Evolutionary conservation across 2,888 invertebrate genomes (phyloP), one percentile per base, ranked within the genome.

Genomic region (Cecidostiba fungosa): DNA sequence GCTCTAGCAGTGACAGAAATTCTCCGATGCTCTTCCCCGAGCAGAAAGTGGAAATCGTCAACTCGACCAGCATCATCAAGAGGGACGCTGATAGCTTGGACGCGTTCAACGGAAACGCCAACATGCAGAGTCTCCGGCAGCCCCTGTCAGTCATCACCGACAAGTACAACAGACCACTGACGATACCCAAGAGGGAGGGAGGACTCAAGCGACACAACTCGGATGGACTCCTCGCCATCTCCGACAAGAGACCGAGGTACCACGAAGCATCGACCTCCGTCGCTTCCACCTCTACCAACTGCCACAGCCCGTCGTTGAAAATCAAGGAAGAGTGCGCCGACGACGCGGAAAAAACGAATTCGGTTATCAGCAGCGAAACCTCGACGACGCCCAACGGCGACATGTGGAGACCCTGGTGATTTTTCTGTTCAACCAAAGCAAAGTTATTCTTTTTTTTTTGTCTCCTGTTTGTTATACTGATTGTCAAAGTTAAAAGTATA

Each of bases 341-440:
- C 0, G 91, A 92, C 73, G 91, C 91, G 3, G 87, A 86, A 29
- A 81, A 76, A n/a, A 66, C 77, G 19, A 82, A 59, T 12, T n/a
- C 74, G 1, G 72, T 81, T 16, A 66, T 76, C 19, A 86, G 36
- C 47, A 88, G 89, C 26, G 90, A 91, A 16, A 88, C 89, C 62
- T 86, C 91, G 43, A 88, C 91, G 6, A 89, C 90, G 66, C 91
- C 92, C 3, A 94, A 94, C 80, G 93, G 93, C 36, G 94, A 94
- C 88, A 95, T 95, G 94, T 95, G 95, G 95, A 93, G 95, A 82
- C 95, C 95, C 1, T 95, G 95, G 95, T 95, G 90, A 91, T 86
- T 72, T 43, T 23, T 74, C 12, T 29, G 16, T 59, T 43, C 8
- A 39, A 74, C 77, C 83, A 83, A 84, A 84, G 79, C 70, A 77